Conservation (phyloP, 1,140 invertebrate species). For the Bombus pascuorum region DNA sequence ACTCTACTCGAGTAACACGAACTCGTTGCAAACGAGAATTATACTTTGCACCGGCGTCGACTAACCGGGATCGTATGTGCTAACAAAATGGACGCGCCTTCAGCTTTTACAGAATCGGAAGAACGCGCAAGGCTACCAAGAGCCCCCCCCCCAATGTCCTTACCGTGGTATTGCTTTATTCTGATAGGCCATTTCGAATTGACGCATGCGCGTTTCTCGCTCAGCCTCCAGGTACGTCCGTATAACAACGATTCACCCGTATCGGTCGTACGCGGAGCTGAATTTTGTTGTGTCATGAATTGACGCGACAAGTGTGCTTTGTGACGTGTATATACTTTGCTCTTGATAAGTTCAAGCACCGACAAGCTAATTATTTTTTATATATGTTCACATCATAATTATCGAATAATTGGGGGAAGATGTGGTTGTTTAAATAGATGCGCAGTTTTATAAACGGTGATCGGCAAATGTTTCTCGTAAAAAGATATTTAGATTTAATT, state of each 20-base stretch:
- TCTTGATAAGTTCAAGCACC: slow-evolving; percentile 38
- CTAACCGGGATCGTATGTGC: slow-evolving; percentile 70
- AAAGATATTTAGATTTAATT: neutral
- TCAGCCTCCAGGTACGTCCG: slow-evolving; percentile 21
- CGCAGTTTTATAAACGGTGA: neutral
- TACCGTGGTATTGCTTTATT: slow-evolving; percentile 15
- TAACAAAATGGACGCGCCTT: slow-evolving; percentile 74
- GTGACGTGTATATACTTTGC: slow-evolving; percentile 39
- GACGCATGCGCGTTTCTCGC: slow-evolving; percentile 34
- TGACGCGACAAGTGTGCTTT: slow-evolving; percentile 40
- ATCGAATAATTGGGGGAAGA: neutral
- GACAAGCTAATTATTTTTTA: neutral
- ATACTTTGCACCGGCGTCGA: slow-evolving; percentile 75
- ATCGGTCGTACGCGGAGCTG: neutral
- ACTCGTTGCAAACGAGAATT: slow-evolving; percentile 71
- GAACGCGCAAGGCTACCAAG: slow-evolving; percentile 65
- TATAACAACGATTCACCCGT: neutral
- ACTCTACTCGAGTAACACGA: slow-evolving; percentile 53
- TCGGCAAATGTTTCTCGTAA: neutral
- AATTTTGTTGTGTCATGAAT: neutral
- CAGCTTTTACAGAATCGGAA: slow-evolving; percentile 36
- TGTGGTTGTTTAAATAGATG: neutral
- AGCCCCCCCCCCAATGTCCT: slow-evolving; percentile 63
- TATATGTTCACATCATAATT: neutral
- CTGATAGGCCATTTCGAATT: slow-evolving; percentile 66